Evolutionary conservation across 2,113 vertebrate genomes (phyloP).

Genomic region (Coturnix japonica): DNA sequence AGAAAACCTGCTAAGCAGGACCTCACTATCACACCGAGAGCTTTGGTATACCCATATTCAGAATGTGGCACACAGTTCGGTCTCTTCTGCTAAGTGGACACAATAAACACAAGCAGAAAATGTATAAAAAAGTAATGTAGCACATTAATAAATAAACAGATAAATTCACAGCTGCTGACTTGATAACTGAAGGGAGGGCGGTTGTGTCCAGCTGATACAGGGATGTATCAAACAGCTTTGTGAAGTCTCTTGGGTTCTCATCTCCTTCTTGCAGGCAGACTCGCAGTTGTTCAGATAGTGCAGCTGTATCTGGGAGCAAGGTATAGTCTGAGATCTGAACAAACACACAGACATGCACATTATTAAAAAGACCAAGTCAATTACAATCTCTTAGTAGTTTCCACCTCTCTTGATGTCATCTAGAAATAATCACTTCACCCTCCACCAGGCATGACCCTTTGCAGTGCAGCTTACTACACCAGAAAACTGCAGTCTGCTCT

Average conservation of each 20-base stretch:
- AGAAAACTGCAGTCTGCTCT: neutral
- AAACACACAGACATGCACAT: neutral
- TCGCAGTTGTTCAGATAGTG: conserved; percentile 86
- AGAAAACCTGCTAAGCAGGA: neutral
- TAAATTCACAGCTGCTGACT: conserved; percentile 78
- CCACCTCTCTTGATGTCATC: neutral
- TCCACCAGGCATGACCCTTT: neutral
- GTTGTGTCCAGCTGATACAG: conserved; percentile 89
- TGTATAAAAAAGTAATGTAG: neutral
- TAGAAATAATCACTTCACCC: neutral
- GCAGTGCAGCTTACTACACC: neutral
- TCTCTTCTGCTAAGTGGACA: neutral
- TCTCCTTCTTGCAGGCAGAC: conserved; percentile 95
- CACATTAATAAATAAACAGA: neutral
- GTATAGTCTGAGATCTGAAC: conserved; percentile 93
- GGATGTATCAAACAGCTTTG: conserved; percentile 90
- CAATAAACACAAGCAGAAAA: neutral
- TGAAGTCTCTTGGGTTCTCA: conserved; percentile 93
- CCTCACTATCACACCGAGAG: neutral
- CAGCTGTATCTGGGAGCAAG: conserved; percentile 89
- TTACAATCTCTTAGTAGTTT: neutral
- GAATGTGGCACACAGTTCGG: neutral
- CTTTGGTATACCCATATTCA: neutral
- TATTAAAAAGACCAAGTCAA: neutral
- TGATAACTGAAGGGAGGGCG: conserved; percentile 89